These are phyloP conservation scores for Meghimatium bilineatum DNA, from an alignment of 2,888 invertebrate species.

Conservation along the genomic window DNA sequence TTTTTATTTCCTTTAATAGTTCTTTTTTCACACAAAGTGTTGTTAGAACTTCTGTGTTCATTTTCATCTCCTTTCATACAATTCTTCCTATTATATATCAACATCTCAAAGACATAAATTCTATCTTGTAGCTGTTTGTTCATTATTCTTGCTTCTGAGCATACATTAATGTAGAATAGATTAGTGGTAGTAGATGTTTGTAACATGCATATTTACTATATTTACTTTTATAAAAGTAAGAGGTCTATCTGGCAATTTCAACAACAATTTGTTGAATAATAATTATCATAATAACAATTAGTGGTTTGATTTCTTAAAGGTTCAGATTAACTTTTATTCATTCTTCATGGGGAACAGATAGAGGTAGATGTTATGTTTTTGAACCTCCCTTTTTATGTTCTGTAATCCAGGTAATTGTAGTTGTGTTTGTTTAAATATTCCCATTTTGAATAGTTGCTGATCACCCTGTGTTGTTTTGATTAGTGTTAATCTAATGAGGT, in stretches of 20 bases:
- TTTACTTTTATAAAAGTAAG: too few species aligned
- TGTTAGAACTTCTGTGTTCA: too few species aligned
- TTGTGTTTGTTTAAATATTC: neutral
- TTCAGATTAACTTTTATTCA: neutral
- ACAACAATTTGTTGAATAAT: neutral
- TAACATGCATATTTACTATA: too few species aligned
- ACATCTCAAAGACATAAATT: too few species aligned
- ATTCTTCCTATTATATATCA: too few species aligned
- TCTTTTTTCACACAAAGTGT: too few species aligned
- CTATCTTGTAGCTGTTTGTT: too few species aligned
- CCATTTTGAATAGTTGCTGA: neutral
- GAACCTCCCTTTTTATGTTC: neutral
- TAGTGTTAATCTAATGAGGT: slow-evolving; percentile 6
- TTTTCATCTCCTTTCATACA: too few species aligned
- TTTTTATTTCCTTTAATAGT: too few species aligned
- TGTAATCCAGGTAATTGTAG: neutral
- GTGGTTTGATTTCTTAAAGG: neutral
- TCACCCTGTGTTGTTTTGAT: neutral
- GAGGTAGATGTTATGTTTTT: neutral
- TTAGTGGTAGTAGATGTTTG: too few species aligned
- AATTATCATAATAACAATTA: neutral
- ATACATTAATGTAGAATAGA: too few species aligned
- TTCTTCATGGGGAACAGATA: neutral
- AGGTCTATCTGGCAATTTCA: neutral
- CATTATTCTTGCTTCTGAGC: too few species aligned